phyloP scores from a whole-genome alignment of 2,113 vertebrate genomes.

The Brachyhypopomus gauderio region DNA sequence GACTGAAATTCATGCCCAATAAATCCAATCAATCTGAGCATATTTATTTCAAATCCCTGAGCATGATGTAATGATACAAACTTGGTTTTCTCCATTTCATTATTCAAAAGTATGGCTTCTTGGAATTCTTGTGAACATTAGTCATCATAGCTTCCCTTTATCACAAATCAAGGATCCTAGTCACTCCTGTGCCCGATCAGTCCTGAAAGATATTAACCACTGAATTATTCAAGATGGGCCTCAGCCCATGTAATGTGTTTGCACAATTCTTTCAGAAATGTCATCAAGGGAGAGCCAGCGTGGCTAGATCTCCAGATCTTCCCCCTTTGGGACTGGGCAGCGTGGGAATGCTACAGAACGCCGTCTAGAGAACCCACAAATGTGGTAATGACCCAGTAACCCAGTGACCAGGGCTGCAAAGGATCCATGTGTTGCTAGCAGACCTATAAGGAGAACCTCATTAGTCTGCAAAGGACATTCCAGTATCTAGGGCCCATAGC shows the following conservation, averaged over 20 bases:
- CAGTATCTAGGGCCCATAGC: background rate
- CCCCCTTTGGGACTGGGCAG: background rate
- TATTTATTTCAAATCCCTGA: too few species aligned
- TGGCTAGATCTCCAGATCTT: background rate
- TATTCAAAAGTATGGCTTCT: background rate
- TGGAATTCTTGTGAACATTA: background rate
- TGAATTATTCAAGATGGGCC: slow-evolving; percentile 55
- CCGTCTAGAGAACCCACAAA: background rate
- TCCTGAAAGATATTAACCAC: slow-evolving; percentile 39
- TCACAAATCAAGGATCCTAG: slow-evolving; percentile 34
- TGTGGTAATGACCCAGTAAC: background rate
- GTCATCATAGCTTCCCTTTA: background rate
- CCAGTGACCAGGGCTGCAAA: too few species aligned
- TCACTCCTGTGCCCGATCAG: slow-evolving; percentile 40
- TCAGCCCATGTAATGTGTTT: slow-evolving; percentile 48
- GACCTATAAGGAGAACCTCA: background rate
- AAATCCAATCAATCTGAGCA: too few species aligned
- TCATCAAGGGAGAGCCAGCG: background rate
- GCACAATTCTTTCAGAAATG: slow-evolving; percentile 31
- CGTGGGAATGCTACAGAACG: background rate
- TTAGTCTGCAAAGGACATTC: background rate
- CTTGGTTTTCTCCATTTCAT: background rate
- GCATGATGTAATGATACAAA: too few species aligned
- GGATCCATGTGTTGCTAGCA: background rate
- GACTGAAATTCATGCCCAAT: too few species aligned